phyloP scores from a whole-genome alignment of 2,888 invertebrate species.

The Apocheima hispidaria region DNA sequence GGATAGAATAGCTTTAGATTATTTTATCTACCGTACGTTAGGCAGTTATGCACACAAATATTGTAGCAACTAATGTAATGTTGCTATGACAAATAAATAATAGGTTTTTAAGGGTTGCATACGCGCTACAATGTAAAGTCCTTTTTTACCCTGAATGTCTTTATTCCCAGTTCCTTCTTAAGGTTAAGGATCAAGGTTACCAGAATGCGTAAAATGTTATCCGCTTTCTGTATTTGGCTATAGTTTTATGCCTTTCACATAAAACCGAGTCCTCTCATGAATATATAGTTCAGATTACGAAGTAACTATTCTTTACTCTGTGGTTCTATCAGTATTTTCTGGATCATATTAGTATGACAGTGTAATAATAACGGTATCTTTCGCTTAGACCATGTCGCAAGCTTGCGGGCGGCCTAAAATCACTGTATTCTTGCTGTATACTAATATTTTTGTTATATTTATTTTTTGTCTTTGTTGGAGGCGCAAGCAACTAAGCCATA shows the following conservation, averaged over 20 bases:
- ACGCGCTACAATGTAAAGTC: too few relatives aligned
- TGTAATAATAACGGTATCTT: neutral
- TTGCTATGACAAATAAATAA: too few relatives aligned
- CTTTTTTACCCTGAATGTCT: neutral
- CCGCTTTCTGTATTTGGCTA: constrained; percentile 24
- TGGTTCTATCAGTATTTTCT: neutral
- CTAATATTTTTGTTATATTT: too few relatives aligned
- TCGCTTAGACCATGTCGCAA: neutral
- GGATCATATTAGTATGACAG: neutral
- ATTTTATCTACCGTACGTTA: too few relatives aligned
- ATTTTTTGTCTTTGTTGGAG: too few relatives aligned
- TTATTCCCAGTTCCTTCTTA: neutral
- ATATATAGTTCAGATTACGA: constrained; percentile 6
- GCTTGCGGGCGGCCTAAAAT: neutral
- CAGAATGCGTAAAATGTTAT: constrained; percentile 32
- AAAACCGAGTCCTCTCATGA: constrained; percentile 29
- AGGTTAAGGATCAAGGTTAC: constrained; percentile 25
- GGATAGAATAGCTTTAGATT: too few relatives aligned
- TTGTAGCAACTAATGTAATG: too few relatives aligned
- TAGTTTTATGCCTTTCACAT: constrained; percentile 24
- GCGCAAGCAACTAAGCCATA: too few relatives aligned
- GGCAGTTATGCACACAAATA: too few relatives aligned
- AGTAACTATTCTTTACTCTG: neutral
- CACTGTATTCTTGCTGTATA: too few relatives aligned
- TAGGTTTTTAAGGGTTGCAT: too few relatives aligned